Evolutionary conservation across 2,113 vertebrate species (phyloP).

Genomic region (Nothocercus nigrocapillus): DNA sequence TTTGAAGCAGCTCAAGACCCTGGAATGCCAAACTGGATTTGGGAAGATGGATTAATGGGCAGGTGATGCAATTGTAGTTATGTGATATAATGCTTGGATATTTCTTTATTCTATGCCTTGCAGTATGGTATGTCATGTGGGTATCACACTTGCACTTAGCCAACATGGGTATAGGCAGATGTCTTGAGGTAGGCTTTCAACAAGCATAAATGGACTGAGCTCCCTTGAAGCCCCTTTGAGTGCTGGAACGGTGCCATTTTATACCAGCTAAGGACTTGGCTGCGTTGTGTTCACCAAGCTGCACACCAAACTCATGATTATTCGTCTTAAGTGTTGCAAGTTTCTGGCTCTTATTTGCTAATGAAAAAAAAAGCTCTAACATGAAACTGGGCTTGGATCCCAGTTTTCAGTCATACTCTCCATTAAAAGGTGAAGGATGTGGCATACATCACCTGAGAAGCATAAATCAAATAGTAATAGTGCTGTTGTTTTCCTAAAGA

Average conservation of each 20-base stretch:
- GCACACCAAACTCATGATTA: conserved; percentile 14
- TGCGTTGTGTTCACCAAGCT: conserved; percentile 9
- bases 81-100: conserved; percentile 25
- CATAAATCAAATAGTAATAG: conserved; percentile 37
- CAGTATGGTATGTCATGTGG: neutral
- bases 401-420: conserved; percentile 13
- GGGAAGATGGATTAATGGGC: neutral
- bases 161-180: accelerated
- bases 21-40: neutral
- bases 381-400: conserved; percentile 65
- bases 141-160: neutral
- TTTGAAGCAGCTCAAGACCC: conserved; percentile 31
- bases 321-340: conserved; percentile 18
- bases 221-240: neutral
- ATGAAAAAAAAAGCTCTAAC: conserved; percentile 43
- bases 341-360: conserved; percentile 50
- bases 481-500: conserved; percentile 57
- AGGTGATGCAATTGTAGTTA: neutral
- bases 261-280: neutral
- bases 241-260: neutral
- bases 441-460: conserved; percentile 62
- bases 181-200: neutral
- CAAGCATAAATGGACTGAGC: neutral
- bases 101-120: conserved; percentile 42
- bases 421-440: conserved; percentile 43